phyloP scores from a whole-genome alignment of 2,888 invertebrate genomes.

The Congeria kusceri region DNA sequence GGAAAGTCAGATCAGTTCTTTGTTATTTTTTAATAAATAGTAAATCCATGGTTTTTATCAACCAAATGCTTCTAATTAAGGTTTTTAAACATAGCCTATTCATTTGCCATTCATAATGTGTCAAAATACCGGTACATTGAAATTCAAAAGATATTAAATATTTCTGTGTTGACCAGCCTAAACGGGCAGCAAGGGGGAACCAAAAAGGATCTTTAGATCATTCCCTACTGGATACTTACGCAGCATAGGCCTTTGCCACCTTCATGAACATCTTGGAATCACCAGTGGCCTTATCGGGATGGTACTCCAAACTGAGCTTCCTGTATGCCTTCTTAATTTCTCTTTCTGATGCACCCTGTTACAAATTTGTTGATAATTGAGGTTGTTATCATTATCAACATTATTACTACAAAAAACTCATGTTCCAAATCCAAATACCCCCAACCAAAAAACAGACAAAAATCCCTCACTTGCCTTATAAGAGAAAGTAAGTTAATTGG shows the following conservation, averaged over 20 bases:
- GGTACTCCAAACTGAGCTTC: slow-evolving; percentile 95
- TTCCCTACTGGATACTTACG: slow-evolving; percentile 84
- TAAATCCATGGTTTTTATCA: too few species aligned
- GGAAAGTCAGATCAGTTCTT: too few species aligned
- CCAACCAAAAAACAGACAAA: too few species aligned
- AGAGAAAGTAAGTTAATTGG: too few species aligned
- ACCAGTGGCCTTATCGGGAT: slow-evolving; percentile 99
- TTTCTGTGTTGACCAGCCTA: too few species aligned
- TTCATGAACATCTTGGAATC: slow-evolving; percentile 99
- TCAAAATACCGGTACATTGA: neutral
- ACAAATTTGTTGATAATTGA: slow-evolving; percentile 5
- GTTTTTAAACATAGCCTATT: too few species aligned
- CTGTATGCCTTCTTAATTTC: slow-evolving; percentile 98
- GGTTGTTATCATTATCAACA: neutral
- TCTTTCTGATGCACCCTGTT: slow-evolving; percentile 91
- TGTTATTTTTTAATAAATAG: too few species aligned
- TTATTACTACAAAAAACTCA: neutral
- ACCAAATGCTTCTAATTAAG: too few species aligned
- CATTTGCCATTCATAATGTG: neutral
- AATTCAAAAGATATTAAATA: neutral
- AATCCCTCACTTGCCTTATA: too few species aligned
- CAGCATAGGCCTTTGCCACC: slow-evolving; percentile 93
- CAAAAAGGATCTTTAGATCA: neutral
- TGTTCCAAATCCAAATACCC: too few species aligned
- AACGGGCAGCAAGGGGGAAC: neutral